Evolutionary conservation across 2,113 vertebrate genomes (phyloP).

Genomic region (Atherinomorus stipes): DNA sequence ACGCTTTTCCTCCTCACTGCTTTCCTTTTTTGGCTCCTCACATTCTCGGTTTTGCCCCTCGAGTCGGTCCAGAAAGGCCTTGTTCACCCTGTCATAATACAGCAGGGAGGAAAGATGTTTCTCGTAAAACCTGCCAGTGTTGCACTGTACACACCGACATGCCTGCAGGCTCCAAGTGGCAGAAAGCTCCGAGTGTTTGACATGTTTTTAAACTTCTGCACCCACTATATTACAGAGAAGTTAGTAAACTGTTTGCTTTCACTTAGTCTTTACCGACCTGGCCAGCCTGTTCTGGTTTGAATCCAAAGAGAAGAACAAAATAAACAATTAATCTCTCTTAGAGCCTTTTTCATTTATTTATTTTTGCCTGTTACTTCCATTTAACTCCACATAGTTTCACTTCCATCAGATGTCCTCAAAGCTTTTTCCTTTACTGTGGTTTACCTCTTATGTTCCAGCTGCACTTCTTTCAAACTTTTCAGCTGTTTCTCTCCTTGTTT

Average conservation of each 20-base stretch:
- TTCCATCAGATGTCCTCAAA: background rate
- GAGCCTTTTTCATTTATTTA: no score
- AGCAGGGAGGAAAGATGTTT: background rate
- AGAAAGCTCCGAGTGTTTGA: constrained; percentile 28
- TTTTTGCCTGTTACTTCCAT: background rate
- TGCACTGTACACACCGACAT: background rate
- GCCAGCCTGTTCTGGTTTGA: constrained; percentile 2
- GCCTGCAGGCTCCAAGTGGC: constrained; percentile 18
- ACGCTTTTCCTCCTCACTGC: background rate
- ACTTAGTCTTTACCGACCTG: background rate
- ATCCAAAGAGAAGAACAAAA: constrained; percentile 28
- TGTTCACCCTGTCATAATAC: constrained; percentile 85
- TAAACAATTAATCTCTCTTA: constrained; percentile 26
- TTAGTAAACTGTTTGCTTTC: constrained; percentile 12
- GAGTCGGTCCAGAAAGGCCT: constrained; percentile 86
- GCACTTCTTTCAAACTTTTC: constrained; percentile 68
- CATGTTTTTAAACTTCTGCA: constrained; percentile 38
- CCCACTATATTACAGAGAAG: constrained; percentile 29
- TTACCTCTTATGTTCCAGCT: constrained; percentile 83
- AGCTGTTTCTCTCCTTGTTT: constrained; percentile 73
- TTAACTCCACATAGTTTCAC: background rate
- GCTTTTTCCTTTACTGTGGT: background rate
- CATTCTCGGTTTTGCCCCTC: constrained; percentile 61
- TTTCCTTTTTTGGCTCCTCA: constrained; percentile 6
- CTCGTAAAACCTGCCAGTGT: constrained; percentile 9